A percentile compares a stretch with the other conserved stretches of the same genome.
These are phyloP conservation scores for Phyllotreta striolata DNA, from an alignment of 2,888 invertebrate genomes.

Conservation along the genomic window DNA sequence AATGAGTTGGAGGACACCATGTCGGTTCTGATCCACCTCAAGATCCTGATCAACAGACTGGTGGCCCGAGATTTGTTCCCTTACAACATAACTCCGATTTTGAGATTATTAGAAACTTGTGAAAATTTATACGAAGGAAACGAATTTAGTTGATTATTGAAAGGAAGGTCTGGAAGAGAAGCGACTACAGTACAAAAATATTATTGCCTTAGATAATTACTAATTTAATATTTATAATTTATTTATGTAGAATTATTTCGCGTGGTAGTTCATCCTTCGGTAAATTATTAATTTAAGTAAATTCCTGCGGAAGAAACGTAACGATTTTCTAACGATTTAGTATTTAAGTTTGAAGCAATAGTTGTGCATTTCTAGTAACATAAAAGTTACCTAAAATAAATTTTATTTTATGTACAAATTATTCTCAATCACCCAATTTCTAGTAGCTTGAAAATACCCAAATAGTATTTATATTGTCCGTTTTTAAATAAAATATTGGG, in stretches of 20 bases:
- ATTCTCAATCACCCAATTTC: background rate
- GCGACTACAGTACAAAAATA: slow-evolving; percentile 28
- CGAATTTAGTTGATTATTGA: slow-evolving; percentile 72
- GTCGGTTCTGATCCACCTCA: slow-evolving; percentile 80
- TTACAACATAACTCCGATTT: slow-evolving; percentile 88
- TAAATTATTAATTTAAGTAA: slow-evolving; percentile 11
- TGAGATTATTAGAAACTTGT: slow-evolving; percentile 82
- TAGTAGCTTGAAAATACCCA: background rate
- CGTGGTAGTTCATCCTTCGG: slow-evolving; percentile 1
- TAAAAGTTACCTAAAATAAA: slow-evolving; percentile 5
- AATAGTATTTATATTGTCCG: too few species aligned
- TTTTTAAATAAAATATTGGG: too few species aligned
- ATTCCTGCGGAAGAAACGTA: slow-evolving; percentile 1
- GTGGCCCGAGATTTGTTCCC: slow-evolving; percentile 86
- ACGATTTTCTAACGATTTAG: background rate
- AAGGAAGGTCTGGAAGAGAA: slow-evolving; percentile 1
- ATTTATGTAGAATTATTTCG: slow-evolving; percentile 1
- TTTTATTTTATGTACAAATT: background rate
- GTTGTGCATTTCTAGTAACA: slow-evolving; percentile 5
- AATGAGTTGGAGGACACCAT: slow-evolving; percentile 81
- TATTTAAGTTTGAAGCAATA: slow-evolving; percentile 5
- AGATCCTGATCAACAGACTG: slow-evolving; percentile 81
- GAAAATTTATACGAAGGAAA: slow-evolving; percentile 87
- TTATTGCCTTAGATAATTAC: slow-evolving; percentile 27
- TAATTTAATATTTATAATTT: slow-evolving; percentile 17